Percentiles rank a stretch among this genome's conserved stretches.
Evolutionary conservation across 2,888 invertebrate species (phyloP).

Genomic region (Eristalinus sepulchralis): DNA sequence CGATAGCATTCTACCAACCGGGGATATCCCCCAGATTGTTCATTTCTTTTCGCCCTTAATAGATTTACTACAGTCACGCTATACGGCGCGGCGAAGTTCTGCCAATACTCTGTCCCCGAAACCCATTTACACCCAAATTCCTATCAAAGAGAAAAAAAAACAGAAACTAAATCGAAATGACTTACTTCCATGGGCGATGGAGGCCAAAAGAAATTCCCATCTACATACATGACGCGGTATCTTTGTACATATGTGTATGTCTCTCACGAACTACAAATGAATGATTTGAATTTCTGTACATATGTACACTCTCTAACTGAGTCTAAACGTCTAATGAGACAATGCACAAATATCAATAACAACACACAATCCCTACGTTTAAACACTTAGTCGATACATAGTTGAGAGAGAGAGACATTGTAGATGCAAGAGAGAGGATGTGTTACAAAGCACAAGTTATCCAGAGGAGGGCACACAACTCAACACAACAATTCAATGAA

Average conservation of each 20-base stretch:
- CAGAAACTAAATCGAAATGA: constrained; percentile 11
- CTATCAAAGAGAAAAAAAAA: neutral
- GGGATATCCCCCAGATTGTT: constrained; percentile 32
- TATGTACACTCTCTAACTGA: neutral
- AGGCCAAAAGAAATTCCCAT: neutral
- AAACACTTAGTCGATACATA: constrained; percentile 27
- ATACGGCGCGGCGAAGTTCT: constrained; percentile 15
- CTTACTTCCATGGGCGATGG: neutral
- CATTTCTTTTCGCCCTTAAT: neutral
- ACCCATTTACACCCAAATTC: constrained; percentile 31
- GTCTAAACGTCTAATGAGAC: constrained; percentile 21
- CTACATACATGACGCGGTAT: neutral
- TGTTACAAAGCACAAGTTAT: constrained; percentile 61
- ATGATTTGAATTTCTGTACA: neutral
- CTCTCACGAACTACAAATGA: neutral
- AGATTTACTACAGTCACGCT: constrained; percentile 63
- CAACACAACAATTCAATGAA: constrained; percentile 59
- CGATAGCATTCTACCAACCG: constrained; percentile 39
- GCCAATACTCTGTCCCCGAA: constrained; percentile 28
- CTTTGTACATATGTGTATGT: neutral
- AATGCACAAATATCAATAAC: neutral
- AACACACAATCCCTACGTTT: constrained; percentile 21
- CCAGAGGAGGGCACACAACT: constrained; percentile 59
- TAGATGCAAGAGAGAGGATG: neutral
- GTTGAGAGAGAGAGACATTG: constrained; percentile 7